Evolutionary conservation across 2,888 invertebrate genomes (phyloP).

Genomic region (Eustalomyia histrio): DNA sequence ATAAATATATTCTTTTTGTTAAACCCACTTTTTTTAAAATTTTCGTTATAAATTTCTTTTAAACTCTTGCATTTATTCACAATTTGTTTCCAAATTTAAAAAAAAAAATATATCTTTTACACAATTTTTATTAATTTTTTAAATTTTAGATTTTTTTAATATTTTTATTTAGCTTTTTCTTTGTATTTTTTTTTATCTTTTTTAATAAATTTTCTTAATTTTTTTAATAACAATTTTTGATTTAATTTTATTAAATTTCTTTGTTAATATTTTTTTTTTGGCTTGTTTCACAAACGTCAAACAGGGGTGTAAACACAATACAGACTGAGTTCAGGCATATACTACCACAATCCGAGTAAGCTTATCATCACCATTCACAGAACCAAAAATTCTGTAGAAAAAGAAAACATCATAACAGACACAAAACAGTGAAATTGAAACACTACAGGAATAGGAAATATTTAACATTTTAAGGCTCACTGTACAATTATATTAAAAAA

Average conservation of each 20-base stretch:
- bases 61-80: slow-evolving; percentile 15
- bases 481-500: slow-evolving; percentile 1
- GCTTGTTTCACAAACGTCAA: slow-evolving; percentile 74
- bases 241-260: slow-evolving; percentile 19
- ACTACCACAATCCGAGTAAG: slow-evolving; percentile 63
- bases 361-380: slow-evolving; percentile 41
- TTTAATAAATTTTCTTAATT: background rate
- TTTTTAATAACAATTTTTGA: slow-evolving; percentile 35
- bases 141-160: slow-evolving; percentile 36
- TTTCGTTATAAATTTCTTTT: background rate
- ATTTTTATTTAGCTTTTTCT: slow-evolving; percentile 29
- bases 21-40: slow-evolving; percentile 30
- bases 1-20: background rate
- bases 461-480: slow-evolving; percentile 32
- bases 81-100: slow-evolving; percentile 13
- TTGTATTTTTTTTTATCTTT: slow-evolving; percentile 39
- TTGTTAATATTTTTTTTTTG: slow-evolving; percentile 60
- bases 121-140: background rate
- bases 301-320: slow-evolving; percentile 77
- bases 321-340: slow-evolving; percentile 72
- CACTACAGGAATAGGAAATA: slow-evolving; percentile 40
- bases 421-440: slow-evolving; percentile 37
- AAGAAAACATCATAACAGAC: background rate
- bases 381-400: slow-evolving; percentile 31
- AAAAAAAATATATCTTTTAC: slow-evolving; percentile 10